Percentiles rank a stretch among this genome's conserved stretches.
Conservation (phyloP, 2,888 invertebrate species). For the Calameuta pallipes region DNA sequence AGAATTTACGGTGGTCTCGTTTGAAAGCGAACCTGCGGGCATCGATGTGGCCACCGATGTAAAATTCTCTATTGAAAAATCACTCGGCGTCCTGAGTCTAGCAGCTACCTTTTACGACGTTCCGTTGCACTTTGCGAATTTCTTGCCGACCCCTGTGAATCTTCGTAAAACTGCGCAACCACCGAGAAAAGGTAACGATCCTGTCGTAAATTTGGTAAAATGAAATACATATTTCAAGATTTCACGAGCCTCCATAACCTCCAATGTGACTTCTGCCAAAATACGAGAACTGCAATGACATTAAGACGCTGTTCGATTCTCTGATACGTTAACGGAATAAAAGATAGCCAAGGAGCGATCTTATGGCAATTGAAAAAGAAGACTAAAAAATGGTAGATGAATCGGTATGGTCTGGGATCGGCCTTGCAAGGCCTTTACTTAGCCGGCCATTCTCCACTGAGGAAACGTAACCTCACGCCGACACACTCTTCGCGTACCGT, state of each 20-base stretch:
- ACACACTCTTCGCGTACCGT: not conserved
- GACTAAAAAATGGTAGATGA: conserved; percentile 31
- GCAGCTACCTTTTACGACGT: conserved; percentile 30
- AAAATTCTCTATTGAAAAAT: not conserved
- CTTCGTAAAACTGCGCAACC: conserved; percentile 33
- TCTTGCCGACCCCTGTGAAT: conserved; percentile 25
- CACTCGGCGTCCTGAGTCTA: not conserved
- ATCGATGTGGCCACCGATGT: conserved; percentile 43
- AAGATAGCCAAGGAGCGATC: not conserved
- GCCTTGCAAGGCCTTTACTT: conserved; percentile 54
- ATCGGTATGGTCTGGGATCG: conserved; percentile 31
- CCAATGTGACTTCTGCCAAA: not conserved
- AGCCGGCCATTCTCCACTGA: conserved; percentile 32
- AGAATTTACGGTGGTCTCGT: conserved; percentile 54
- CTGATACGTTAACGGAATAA: not conserved
- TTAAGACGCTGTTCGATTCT: too few relatives aligned
- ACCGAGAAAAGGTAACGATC: conserved; percentile 26
- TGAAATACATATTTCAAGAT: not conserved
- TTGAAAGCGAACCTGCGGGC: conserved; percentile 43
- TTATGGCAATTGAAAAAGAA: not conserved
- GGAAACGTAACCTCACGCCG: conserved; percentile 2
- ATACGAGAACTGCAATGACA: too few relatives aligned
- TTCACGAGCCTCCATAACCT: conserved; percentile 9
- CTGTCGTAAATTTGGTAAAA: conserved; percentile 34
- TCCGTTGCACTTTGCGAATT: conserved; percentile 45